Conservation (phyloP, 2,797 vertebrate genomes). For the Rhodeus uyekii region DNA sequence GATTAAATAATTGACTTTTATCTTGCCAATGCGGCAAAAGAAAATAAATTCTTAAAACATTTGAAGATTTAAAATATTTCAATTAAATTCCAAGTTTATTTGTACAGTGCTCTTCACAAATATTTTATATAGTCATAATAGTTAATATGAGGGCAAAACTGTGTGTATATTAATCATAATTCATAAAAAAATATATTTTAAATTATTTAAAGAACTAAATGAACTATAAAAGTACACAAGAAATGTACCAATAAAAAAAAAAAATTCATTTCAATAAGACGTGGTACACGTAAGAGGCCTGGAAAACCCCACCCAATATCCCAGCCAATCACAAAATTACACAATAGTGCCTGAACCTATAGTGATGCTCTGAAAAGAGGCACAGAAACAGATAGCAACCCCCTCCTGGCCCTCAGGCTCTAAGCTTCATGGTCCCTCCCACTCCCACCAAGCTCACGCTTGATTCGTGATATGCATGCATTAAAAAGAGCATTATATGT, state of each 20-base stretch:
- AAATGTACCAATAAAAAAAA: background rate
- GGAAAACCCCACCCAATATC: conserved; percentile 44
- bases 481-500: conserved; percentile 38
- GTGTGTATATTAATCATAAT: background rate
- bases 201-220: background rate
- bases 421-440: conserved; percentile 36
- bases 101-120: background rate
- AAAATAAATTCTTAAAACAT: background rate
- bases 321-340: conserved; percentile 42
- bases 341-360: conserved; percentile 55
- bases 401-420: conserved; percentile 7
- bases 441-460: conserved; percentile 32
- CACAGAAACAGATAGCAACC: conserved; percentile 41
- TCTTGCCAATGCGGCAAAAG: background rate
- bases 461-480: conserved; percentile 39
- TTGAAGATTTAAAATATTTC: background rate
- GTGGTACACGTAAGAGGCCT: conserved; percentile 1
- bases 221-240: background rate
- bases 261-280: background rate
- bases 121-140: background rate
- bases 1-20: background rate
- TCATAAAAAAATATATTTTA: background rate
- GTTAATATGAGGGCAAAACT: background rate
- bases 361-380: conserved; percentile 31
- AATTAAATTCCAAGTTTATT: background rate